Conservation (phyloP, 2,113 vertebrate genomes). For the Chaetops frenatus region DNA sequence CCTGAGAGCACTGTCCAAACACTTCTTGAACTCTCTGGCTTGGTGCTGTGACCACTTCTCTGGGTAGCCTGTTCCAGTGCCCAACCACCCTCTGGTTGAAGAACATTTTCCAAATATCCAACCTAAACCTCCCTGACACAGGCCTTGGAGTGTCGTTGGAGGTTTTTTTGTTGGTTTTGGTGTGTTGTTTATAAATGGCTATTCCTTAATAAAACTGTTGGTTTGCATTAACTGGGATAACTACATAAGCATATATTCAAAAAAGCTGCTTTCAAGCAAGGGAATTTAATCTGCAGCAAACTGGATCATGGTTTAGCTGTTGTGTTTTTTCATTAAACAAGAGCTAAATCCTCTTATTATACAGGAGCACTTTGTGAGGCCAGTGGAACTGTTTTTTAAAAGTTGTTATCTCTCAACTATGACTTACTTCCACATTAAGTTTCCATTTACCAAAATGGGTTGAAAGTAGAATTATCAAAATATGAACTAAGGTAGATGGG, state of each 20-base stretch:
- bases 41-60: background rate
- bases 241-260: background rate
- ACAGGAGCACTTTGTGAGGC: background rate
- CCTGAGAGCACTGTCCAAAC: background rate
- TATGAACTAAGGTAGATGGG: background rate
- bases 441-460: background rate
- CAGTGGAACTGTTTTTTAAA: background rate
- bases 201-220: background rate
- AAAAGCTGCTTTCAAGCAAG: background rate
- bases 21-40: background rate
- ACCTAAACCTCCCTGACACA: background rate
- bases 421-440: background rate
- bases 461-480: background rate
- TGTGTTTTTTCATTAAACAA: background rate
- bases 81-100: rapidly evolving
- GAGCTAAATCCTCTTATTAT: background rate
- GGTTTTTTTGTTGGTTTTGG: background rate
- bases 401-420: background rate
- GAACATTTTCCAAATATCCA: background rate
- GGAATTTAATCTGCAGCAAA: background rate
- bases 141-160: background rate
- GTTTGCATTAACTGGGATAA: background rate
- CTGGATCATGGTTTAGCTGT: background rate
- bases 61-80: background rate
- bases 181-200: background rate